phyloP scores from a whole-genome alignment of 2,888 invertebrate genomes.

The Bibio marci region DNA sequence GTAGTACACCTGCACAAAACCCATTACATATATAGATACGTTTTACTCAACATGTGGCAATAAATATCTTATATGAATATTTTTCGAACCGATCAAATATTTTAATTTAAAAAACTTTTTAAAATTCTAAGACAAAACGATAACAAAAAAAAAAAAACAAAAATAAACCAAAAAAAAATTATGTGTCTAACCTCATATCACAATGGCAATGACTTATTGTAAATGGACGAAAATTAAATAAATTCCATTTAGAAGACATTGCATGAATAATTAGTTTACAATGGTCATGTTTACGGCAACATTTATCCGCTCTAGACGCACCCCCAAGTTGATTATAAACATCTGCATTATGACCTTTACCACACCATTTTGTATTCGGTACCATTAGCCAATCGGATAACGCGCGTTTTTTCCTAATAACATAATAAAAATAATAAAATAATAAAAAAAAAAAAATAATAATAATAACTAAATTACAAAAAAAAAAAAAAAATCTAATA shows the following conservation, averaged over 20 bases:
- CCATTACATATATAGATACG: no score
- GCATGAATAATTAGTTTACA: slow-evolving; percentile 75
- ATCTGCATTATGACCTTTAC: slow-evolving; percentile 66
- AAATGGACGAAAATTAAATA: slow-evolving; percentile 79
- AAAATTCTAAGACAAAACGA: no score
- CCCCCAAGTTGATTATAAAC: slow-evolving; percentile 71
- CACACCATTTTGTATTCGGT: slow-evolving; percentile 90
- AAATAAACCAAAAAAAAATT: no score
- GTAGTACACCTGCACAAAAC: no score
- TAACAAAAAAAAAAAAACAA: no score
- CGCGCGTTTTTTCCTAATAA: slow-evolving; percentile 18
- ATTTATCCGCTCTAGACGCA: slow-evolving; percentile 66
- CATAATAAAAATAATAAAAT: slow-evolving; percentile 1
- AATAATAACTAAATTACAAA: slow-evolving; percentile 2
- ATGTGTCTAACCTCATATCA: slow-evolving; percentile 57
- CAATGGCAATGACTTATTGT: slow-evolving; percentile 86
- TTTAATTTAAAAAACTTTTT: no score
- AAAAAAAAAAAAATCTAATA: slow-evolving; percentile 6
- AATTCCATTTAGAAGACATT: slow-evolving; percentile 65
- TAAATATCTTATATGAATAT: no score
- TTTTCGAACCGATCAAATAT: no score
- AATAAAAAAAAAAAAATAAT: slow-evolving; percentile 4
- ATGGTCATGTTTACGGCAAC: slow-evolving; percentile 77
- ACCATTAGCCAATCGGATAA: slow-evolving; percentile 51
- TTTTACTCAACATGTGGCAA: no score